Evolutionary conservation across 2,113 vertebrate species (phyloP).

Genomic region (Bubo scandiacus): DNA sequence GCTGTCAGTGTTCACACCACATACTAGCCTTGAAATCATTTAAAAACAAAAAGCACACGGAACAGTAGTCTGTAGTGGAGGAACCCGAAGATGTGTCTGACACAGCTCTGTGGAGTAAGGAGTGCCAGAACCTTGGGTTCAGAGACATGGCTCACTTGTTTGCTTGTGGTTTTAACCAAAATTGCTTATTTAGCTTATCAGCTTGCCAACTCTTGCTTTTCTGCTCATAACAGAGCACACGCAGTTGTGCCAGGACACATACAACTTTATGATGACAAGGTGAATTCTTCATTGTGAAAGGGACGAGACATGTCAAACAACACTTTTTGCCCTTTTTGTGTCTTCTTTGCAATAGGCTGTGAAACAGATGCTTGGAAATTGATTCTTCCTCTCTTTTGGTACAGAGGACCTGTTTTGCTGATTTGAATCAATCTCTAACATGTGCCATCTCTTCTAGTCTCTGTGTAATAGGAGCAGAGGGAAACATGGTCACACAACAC

Average conservation of each 20-base stretch:
- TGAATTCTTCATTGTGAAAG: neutral
- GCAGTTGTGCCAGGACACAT: neutral
- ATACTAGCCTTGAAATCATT: neutral
- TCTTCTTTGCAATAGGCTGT: neutral
- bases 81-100: neutral
- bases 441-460: neutral
- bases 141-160: neutral
- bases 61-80: neutral
- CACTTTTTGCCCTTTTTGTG: neutral
- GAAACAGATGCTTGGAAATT: neutral
- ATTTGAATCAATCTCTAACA: neutral
- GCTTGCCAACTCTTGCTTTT: neutral
- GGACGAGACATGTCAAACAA: neutral
- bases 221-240: neutral
- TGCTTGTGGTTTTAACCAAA: conserved; percentile 36
- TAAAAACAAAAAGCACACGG: neutral
- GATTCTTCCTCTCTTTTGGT: neutral
- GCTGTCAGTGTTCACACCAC: neutral
- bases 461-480: neutral
- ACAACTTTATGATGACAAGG: neutral
- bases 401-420: neutral
- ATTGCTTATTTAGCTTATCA: conserved; percentile 27
- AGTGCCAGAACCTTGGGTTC: neutral
- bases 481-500: neutral
- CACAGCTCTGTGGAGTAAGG: neutral